Conservation (phyloP, 1,140 invertebrate genomes). For the Belonocnema kinseyi region DNA sequence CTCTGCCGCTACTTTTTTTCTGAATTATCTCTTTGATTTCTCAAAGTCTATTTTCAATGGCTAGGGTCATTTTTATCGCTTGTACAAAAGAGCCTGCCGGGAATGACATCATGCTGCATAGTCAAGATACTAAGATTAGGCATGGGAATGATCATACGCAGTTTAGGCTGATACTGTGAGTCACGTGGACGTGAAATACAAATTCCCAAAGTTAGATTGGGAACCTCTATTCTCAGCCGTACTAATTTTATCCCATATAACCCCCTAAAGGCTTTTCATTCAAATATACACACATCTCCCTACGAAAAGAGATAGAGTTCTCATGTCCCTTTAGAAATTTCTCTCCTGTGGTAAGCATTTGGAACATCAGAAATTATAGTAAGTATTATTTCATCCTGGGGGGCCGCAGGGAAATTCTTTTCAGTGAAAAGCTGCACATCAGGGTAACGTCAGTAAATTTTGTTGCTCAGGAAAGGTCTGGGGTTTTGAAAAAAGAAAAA, state of each 20-base stretch:
- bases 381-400: too few species aligned
- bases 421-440: too few species aligned
- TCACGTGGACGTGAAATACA: background rate
- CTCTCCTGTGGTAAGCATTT: too few species aligned
- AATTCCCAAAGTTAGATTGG: constrained; percentile 4
- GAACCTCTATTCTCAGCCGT: constrained; percentile 4
- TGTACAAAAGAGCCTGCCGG: constrained; percentile 5
- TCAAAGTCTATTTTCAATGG: background rate
- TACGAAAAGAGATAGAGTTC: too few species aligned
- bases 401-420: too few species aligned
- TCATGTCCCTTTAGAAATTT: too few species aligned
- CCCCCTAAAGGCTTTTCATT: background rate
- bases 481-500: too few species aligned
- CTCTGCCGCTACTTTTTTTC: background rate
- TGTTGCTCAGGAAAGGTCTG: too few species aligned
- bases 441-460: too few species aligned
- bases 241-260: constrained; percentile 3
- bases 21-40: constrained; percentile 12
- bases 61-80: constrained; percentile 1
- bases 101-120: constrained; percentile 12
- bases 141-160: background rate
- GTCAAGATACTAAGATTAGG: constrained; percentile 1
- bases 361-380: too few species aligned
- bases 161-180: constrained; percentile 1
- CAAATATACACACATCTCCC: too few species aligned